phyloP scores from a whole-genome alignment of 2,113 vertebrate genomes.

The Neolamprologus toae region DNA sequence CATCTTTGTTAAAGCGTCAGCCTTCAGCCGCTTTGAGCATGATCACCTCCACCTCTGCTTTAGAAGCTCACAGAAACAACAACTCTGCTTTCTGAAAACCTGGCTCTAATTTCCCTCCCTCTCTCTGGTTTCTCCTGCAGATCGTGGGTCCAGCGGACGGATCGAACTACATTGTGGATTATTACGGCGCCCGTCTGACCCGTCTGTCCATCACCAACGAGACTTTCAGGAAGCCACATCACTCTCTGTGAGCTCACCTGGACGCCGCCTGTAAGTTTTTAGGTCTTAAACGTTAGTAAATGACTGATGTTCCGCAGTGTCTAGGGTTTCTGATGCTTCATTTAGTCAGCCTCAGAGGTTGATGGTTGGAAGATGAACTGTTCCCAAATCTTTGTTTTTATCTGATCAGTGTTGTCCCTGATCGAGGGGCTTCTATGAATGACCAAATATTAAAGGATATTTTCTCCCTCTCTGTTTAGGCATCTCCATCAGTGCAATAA shows the following conservation, averaged over 20 bases:
- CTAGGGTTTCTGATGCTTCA: neutral
- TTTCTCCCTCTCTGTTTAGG: neutral
- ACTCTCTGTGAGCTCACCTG: conserved; percentile 68
- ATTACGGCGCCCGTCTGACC: conserved; percentile 90
- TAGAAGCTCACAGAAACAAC: neutral
- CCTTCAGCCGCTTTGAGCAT: neutral
- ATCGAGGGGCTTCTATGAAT: neutral
- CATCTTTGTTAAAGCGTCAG: neutral
- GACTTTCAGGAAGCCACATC: conserved; percentile 92
- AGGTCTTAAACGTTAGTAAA: neutral
- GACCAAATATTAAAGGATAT: neutral
- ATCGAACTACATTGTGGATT: conserved; percentile 96
- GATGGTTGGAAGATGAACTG: neutral
- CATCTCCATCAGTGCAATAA: neutral
- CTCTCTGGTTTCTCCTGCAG: conserved; percentile 55
- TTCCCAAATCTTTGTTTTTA: neutral
- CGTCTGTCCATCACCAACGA: conserved; percentile 88
- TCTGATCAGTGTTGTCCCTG: neutral
- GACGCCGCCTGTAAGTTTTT: neutral
- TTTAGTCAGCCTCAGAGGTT: neutral
- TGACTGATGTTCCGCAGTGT: neutral
- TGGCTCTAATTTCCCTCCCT: neutral
- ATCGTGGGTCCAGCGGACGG: conserved; percentile 95
- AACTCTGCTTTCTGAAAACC: neutral
- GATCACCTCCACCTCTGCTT: neutral